Percentiles rank a stretch among this genome's conserved stretches.
These are phyloP conservation scores for Mastigias papua DNA, from an alignment of 30 jellyfish, hydroid and myxozoan genomes.

Conservation along the genomic window DNA sequence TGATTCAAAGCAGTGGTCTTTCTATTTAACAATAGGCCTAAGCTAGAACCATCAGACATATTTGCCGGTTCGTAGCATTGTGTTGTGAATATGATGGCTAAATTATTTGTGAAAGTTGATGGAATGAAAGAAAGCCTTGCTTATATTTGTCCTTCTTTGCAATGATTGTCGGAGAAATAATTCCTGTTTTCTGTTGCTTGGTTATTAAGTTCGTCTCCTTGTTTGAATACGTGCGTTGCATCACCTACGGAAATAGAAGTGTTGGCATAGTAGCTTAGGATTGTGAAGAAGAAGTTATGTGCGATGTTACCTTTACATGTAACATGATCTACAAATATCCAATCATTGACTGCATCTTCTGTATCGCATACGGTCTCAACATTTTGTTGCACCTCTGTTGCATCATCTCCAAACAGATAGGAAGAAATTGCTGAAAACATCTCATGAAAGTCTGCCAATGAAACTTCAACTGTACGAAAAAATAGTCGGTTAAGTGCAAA, in stretches of 20 bases:
- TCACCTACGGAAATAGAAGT: constrained; percentile 16
- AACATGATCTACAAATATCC: constrained; percentile 80
- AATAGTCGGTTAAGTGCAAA: neutral
- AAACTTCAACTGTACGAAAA: neutral
- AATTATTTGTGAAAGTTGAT: neutral
- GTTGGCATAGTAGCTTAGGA: neutral
- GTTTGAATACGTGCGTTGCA: constrained; percentile 13
- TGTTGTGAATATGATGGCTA: neutral
- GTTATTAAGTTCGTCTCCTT: neutral
- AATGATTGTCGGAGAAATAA: neutral
- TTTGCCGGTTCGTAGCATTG: neutral
- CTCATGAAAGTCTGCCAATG: constrained; percentile 6
- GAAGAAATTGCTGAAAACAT: constrained; percentile 93
- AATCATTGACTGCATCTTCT: constrained; percentile 77
- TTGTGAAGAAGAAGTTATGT: neutral
- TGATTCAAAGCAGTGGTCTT: neutral
- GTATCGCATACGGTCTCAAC: constrained; percentile 39
- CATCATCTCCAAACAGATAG: constrained; percentile 88
- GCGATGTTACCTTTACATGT: constrained; percentile 22
- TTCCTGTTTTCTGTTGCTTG: neutral
- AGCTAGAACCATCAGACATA: neutral
- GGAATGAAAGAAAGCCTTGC: neutral
- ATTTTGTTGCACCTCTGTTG: constrained; percentile 34
- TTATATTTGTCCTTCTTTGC: neutral
- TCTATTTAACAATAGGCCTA: neutral